Conservation (phyloP, 1,140 invertebrate species). For the Sarcophaga peregrina region DNA sequence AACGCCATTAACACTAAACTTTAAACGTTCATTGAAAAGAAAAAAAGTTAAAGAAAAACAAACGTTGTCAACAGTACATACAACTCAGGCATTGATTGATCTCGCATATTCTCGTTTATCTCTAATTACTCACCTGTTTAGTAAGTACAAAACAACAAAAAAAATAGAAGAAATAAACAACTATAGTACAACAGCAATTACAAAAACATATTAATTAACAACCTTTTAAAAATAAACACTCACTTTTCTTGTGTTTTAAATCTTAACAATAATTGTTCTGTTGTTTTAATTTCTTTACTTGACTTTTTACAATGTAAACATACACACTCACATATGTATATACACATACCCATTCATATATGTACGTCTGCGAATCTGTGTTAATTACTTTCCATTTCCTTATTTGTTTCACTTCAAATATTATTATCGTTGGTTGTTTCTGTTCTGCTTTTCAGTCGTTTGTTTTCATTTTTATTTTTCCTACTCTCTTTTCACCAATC, state of each 20-base stretch:
- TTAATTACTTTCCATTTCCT: constrained; percentile 27
- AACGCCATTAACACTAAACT: neutral
- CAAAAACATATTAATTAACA: no score
- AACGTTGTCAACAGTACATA: neutral
- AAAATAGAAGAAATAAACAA: neutral
- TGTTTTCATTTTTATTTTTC: neutral
- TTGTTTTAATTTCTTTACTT: no score
- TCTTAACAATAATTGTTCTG: no score
- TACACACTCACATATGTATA: no score
- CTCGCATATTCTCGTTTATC: neutral
- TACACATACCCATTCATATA: no score
- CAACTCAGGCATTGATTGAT: neutral
- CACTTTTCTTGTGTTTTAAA: no score
- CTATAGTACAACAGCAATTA: neutral
- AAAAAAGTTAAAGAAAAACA: neutral
- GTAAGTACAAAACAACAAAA: neutral
- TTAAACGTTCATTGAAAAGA: neutral
- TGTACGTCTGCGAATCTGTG: neutral
- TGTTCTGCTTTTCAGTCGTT: no score
- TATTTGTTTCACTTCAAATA: neutral
- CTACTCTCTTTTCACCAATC: neutral
- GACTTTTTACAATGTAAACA: no score
- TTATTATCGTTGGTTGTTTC: no score
- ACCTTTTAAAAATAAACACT: no score
- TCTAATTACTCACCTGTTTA: constrained; percentile 10